phyloP scores from a whole-genome alignment of 2,797 vertebrate genomes.

The Gymnodraco acuticeps region DNA sequence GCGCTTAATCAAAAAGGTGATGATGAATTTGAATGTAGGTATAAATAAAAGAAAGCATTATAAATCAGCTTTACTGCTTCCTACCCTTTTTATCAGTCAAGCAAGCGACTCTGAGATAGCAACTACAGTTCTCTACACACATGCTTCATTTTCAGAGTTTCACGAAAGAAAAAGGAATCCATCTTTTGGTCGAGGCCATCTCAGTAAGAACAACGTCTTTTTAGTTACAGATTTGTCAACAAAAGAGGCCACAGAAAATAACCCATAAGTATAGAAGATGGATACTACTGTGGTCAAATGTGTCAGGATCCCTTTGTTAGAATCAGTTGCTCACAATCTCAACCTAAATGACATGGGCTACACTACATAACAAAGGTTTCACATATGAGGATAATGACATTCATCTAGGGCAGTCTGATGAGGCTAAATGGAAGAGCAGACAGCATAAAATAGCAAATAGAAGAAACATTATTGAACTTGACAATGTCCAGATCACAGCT shows the following conservation, averaged over 20 bases:
- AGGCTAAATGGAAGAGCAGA: slow-evolving; percentile 15
- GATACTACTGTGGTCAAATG: neutral
- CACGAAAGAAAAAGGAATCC: neutral
- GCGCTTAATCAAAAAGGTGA: slow-evolving; percentile 15
- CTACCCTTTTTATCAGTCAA: slow-evolving; percentile 8
- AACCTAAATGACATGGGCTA: neutral
- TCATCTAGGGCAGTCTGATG: slow-evolving; percentile 8
- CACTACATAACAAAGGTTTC: neutral
- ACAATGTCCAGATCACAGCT: slow-evolving; percentile 16
- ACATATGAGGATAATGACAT: neutral
- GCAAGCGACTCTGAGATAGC: neutral
- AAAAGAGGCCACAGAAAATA: neutral
- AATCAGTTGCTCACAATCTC: neutral
- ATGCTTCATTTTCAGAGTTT: slow-evolving; percentile 29
- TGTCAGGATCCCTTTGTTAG: neutral
- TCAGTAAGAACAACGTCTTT: neutral
- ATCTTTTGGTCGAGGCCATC: neutral
- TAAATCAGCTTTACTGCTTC: slow-evolving; percentile 18
- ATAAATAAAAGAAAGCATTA: neutral
- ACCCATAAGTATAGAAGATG: neutral
- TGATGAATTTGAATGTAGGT: slow-evolving; percentile 4
- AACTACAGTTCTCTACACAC: neutral
- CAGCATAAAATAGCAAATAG: neutral
- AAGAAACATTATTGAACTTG: slow-evolving; percentile 13
- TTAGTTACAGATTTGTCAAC: neutral